Percentiles rank a stretch among this genome's conserved stretches.
phyloP scores from a whole-genome alignment of 2,888 invertebrate genomes.

The Hofmannophila pseudospretella region DNA sequence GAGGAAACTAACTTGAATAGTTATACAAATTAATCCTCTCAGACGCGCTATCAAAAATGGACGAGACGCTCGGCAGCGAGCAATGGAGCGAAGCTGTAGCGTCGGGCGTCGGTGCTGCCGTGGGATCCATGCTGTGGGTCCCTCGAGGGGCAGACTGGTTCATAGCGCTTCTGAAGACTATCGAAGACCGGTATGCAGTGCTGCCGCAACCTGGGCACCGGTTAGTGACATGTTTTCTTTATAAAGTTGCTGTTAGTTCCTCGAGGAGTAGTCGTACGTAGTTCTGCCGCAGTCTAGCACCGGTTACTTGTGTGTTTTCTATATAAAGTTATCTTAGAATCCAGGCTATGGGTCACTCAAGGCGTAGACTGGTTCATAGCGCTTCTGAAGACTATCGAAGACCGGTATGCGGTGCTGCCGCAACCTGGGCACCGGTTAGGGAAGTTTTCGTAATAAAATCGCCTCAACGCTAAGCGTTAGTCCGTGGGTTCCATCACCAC shows the following conservation, averaged over 20 bases:
- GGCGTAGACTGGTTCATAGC: constrained; percentile 94
- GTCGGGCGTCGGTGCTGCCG: constrained; percentile 49
- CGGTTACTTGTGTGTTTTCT: no score
- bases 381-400: constrained; percentile 90
- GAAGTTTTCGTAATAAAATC: not conserved
- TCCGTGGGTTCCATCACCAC: no score
- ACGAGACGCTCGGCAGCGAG: constrained; percentile 87
- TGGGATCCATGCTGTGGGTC: constrained; percentile 84
- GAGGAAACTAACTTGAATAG: no score
- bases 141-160: constrained; percentile 95
- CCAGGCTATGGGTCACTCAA: constrained; percentile 88
- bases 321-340: constrained; percentile 72
- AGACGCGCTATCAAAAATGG: constrained; percentile 96
- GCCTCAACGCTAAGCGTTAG: no score
- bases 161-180: constrained; percentile 88
- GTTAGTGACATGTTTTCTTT: constrained; percentile 33
- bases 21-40: no score
- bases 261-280: no score
- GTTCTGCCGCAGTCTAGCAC: no score
- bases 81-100: constrained; percentile 83
- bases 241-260: no score
- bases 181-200: constrained; percentile 90
- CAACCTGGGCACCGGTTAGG: constrained; percentile 88
- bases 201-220: constrained; percentile 91
- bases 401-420: constrained; percentile 88